Base-by-base conservation (phyloP, 2,797 vertebrate genomes). In the Echiichthys vipera region DNA sequence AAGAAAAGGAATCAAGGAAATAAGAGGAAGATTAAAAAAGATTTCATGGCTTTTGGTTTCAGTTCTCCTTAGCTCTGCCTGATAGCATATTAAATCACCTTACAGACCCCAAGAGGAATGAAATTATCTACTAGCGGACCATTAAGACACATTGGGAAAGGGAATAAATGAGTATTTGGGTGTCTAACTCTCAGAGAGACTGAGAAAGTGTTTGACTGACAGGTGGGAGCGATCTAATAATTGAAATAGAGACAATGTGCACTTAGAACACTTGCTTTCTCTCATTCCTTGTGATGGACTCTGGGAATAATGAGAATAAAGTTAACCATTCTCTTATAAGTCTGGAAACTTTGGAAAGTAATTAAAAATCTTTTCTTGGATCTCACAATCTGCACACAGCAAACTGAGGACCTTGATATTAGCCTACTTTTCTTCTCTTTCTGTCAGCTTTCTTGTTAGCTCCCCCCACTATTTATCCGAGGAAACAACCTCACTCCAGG, bases 1-100 rank as follows among this genome's bases (percentile, higher is more conserved):
- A n/a, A 50, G 8, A 45, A 29, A 9, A n/a, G 32, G 40, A 68
- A n/a, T n/a, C n/a, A 55, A 42, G 18, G 20, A 17, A 43, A 20
- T 6, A 32, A 0, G 7, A 11, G 2, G 58, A 47, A 62, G 24
- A 80, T 81, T 56, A 45, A 70, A 71, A 36, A 78, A 49, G 27
- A 81, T 72, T 69, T 68, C 64, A 77, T 65, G 63, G 78, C 42
- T 74, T 73, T 79, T 76, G 68, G 50, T 69, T 80, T 71, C 54
- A 57, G 24, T 84, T 65, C 63, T 63, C 59, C 18, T 50, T 47
- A 45, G 12, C 24, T 14, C 25, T 51, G 32, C 64, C 53, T 69
- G 78, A 76, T 63, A 20, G 59, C 22, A 20, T 58, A 68, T 83
- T 71, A 76, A 80, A 81, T 78, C 66, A 74, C 66, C 49, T 76